These are phyloP conservation scores for Rhinolophus ferrumequinum DNA, from an alignment of 2,113 vertebrate genomes.

Conservation along the genomic window DNA sequence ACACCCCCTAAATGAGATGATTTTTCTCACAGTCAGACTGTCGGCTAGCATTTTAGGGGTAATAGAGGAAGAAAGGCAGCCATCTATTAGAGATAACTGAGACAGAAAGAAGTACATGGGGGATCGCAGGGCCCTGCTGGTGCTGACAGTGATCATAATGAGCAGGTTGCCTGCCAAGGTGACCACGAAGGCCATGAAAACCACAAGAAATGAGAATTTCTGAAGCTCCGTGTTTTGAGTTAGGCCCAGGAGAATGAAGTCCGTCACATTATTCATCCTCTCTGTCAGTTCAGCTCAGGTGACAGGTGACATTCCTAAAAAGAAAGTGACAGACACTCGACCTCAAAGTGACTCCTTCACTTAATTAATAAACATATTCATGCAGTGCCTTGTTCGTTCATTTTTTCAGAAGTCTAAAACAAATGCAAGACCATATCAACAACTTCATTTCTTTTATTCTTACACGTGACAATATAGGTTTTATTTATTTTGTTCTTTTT, in stretches of 20 bases:
- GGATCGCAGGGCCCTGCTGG: background rate
- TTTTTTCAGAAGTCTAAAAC: too few species aligned
- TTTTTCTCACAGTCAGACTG: conserved; percentile 41
- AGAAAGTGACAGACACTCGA: background rate
- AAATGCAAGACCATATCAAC: too few species aligned
- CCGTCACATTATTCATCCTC: conserved; percentile 54
- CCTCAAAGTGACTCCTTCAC: background rate
- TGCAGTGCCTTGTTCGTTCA: too few species aligned
- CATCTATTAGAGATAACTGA: conserved; percentile 71
- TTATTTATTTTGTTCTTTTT: too few species aligned
- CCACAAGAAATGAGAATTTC: conserved; percentile 61
- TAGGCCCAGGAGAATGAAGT: conserved; percentile 74
- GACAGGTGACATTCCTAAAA: background rate
- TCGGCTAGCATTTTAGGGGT: conserved; percentile 35
- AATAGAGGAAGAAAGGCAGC: conserved; percentile 67
- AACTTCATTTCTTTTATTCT: too few species aligned
- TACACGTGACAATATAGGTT: too few species aligned
- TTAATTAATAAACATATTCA: background rate
- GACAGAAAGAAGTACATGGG: conserved; percentile 79
- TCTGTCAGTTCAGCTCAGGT: background rate
- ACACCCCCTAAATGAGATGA: conserved; percentile 68
- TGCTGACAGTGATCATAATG: conserved; percentile 59
- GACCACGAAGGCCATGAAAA: conserved; percentile 68
- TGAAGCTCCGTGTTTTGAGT: conserved; percentile 61
- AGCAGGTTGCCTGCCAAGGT: conserved; percentile 71